Evolutionary conservation across 2,888 invertebrate genomes (phyloP), one percentile per base, ranked within the genome.

Genomic region (Teleogryllus oceanicus): DNA sequence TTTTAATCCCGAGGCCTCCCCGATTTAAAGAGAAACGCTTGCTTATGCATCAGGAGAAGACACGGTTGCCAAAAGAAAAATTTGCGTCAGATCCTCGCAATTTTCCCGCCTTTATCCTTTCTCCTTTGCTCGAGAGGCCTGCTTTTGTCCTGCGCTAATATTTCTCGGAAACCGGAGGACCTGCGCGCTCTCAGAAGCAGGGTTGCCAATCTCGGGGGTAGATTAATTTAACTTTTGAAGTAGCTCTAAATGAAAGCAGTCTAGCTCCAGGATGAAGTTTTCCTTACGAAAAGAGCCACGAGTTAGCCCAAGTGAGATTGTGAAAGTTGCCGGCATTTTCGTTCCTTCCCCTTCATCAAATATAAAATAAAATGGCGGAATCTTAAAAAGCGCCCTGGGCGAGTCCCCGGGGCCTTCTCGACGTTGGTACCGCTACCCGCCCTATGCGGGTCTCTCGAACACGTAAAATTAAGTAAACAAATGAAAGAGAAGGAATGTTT

Each of bases 21-120:
- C 62, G 62, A 62, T 62, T 62, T 62, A 62, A 62, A 62, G 62
- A 62, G 62, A 62, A 62, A n/a, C n/a, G 62, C 62, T 62, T 62
- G 62, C 5, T 62, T 62, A 62, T 62, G 62, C 62, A 62, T 62
- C 62, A 62, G 62, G 5, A 18, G 16, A n/a, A 62, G 62, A 11
- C 13, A n/a, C 16, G 62, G 62, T 4, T 62, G 13, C n/a, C 12
- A n/a, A 13, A 62, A n/a, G 62, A 62, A 62, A 62, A 62, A 62
- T 62, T 62, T 62, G 62, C 62, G 62, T 18, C 4, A 62, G 62
- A 62, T 62, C 62, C 62, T 62, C 8, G 16, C 62, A 62, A 62
- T 62, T 62, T 62, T 12, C 62, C 16, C 11, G 62, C 62, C 62
- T 62, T 62, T 62, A 62, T 62, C 13, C 62, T 62, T n/a, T 13